Evolutionary conservation across 2,797 vertebrate species (phyloP).

Genomic region (Propithecus deckenii): DNA sequence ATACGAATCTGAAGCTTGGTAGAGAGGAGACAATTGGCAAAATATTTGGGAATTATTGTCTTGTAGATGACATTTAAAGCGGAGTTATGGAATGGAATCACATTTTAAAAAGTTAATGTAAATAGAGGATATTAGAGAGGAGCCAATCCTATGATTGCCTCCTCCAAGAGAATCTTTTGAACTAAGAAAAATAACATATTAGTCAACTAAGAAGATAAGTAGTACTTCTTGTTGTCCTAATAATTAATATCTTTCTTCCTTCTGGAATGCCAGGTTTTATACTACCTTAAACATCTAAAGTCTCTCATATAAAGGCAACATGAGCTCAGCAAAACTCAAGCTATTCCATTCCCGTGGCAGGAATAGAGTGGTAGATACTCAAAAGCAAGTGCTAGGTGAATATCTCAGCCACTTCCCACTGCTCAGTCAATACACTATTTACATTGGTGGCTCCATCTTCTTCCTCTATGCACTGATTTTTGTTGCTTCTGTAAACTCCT

Average conservation of each 20-base stretch:
- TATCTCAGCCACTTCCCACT: background rate
- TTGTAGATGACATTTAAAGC: background rate
- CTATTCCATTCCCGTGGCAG: background rate
- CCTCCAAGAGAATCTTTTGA: slow-evolving; percentile 60
- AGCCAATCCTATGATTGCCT: background rate
- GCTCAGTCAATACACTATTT: slow-evolving; percentile 49
- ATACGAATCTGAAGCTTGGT: background rate
- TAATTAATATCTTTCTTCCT: background rate
- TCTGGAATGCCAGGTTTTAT: slow-evolving; percentile 6
- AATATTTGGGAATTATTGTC: background rate
- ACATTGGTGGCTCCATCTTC: background rate
- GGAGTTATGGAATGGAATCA: background rate
- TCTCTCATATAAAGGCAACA: slow-evolving; percentile 8
- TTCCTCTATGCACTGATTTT: slow-evolving; percentile 53
- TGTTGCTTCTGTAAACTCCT: slow-evolving; percentile 33
- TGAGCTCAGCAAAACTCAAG: background rate
- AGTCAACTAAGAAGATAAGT: background rate
- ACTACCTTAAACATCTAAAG: background rate
- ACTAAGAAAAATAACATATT: slow-evolving; percentile 48
- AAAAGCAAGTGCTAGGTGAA: background rate
- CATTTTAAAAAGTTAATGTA: background rate
- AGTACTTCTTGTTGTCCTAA: slow-evolving; percentile 15
- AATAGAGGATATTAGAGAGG: background rate
- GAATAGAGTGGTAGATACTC: background rate
- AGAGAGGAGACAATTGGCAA: background rate